phyloP scores from a whole-genome alignment of 2,888 invertebrate species.

The Gerosis bhagava region DNA sequence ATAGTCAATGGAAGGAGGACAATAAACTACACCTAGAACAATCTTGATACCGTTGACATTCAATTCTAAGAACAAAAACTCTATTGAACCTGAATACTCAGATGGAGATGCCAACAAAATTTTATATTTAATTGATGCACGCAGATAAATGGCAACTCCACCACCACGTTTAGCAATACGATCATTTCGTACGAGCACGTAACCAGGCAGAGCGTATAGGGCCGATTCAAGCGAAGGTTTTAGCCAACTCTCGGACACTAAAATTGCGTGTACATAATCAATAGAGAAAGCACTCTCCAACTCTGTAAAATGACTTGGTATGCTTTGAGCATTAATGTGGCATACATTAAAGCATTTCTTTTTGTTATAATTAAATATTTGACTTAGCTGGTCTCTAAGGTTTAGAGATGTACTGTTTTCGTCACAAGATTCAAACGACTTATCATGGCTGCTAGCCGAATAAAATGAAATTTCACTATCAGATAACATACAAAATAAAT shows the following conservation, averaged over 20 bases:
- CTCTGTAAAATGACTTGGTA: not conserved
- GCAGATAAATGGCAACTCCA: not conserved
- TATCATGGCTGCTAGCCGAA: not conserved
- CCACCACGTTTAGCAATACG: not conserved
- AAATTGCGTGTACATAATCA: constrained; percentile 6
- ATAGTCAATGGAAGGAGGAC: not conserved
- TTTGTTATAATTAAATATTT: not conserved
- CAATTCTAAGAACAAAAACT: not conserved
- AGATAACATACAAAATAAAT: too few species aligned
- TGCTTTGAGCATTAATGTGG: not conserved
- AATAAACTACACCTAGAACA: not conserved
- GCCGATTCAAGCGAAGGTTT: constrained; percentile 4
- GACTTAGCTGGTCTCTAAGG: not conserved
- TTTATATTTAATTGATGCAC: not conserved
- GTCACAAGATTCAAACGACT: not conserved
- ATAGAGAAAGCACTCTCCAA: constrained; percentile 2
- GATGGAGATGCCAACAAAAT: not conserved
- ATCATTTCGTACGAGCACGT: not conserved
- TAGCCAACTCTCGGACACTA: constrained; percentile 23
- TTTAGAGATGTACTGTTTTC: not conserved
- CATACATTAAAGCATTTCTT: not conserved
- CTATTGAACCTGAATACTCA: not conserved
- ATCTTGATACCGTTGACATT: not conserved
- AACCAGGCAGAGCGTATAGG: not conserved
- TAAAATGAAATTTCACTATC: not conserved